Percentiles rank a stretch among this genome's conserved stretches.
Evolutionary conservation across 2,888 invertebrate species (phyloP).

Genomic region (Heliconius ethilla): DNA sequence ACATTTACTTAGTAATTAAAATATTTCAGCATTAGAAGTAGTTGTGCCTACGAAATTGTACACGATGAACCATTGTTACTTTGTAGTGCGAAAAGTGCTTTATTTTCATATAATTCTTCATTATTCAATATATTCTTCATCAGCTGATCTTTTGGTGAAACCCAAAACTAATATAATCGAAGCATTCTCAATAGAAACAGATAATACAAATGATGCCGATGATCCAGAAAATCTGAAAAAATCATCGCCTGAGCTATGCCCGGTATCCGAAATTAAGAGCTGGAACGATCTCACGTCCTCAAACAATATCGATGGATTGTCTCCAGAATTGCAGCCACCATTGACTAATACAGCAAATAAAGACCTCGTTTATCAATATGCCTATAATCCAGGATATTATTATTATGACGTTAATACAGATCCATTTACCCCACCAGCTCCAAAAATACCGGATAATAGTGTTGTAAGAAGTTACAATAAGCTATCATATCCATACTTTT

Average conservation of each 20-base stretch:
- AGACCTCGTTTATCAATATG: not conserved
- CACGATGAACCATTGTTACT: conserved; percentile 30
- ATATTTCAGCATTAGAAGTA: conserved; percentile 10
- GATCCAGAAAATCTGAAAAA: conserved; percentile 11
- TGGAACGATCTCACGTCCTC: not conserved
- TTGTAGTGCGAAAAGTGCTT: conserved; percentile 24
- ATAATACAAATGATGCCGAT: not conserved
- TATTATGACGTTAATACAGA: conserved; percentile 24
- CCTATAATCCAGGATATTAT: conserved; percentile 17
- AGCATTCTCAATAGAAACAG: conserved; percentile 19
- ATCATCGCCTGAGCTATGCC: conserved; percentile 17
- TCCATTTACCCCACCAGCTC: not conserved
- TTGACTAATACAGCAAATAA: not conserved
- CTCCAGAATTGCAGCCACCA: not conserved
- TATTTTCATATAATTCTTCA: not conserved
- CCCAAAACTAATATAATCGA: conserved; percentile 38
- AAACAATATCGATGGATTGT: not conserved
- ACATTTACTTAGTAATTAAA: not conserved
- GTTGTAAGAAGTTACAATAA: conserved; percentile 17
- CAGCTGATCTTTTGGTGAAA: not conserved
- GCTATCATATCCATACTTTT: conserved; percentile 21
- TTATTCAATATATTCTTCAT: not conserved
- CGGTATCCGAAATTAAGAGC: conserved; percentile 6
- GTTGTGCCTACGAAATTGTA: conserved; percentile 9
- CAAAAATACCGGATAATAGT: not conserved